Evolutionary conservation across 2,113 vertebrate genomes (phyloP).

Genomic region (Steatornis caripensis): DNA sequence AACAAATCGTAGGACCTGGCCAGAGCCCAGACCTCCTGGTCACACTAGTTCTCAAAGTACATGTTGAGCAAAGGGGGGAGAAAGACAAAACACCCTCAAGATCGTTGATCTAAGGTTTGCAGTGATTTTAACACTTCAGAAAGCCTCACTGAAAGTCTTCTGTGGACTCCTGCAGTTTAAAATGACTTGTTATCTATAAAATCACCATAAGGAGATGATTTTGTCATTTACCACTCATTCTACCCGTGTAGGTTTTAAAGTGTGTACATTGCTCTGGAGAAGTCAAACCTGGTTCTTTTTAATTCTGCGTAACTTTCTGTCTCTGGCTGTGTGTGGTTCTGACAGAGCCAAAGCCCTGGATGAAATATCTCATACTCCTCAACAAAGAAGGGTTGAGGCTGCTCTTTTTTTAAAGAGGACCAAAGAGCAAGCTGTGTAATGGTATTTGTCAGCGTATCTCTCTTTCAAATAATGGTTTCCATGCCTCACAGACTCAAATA

Average conservation of each 20-base stretch:
- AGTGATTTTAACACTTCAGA: neutral
- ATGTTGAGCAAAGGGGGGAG: neutral
- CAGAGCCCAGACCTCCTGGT: neutral
- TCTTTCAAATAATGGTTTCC: conserved; percentile 4
- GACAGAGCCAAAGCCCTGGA: neutral
- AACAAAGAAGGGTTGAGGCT: neutral
- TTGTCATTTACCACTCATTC: neutral
- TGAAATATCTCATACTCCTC: neutral
- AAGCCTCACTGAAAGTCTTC: neutral
- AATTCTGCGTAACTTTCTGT: neutral
- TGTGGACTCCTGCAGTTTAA: neutral
- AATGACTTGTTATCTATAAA: neutral
- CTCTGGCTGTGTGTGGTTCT: neutral
- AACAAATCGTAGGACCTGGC: neutral
- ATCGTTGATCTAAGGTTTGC: neutral
- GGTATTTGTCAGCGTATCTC: neutral
- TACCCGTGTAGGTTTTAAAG: neutral
- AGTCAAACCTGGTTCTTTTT: neutral
- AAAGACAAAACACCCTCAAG: neutral
- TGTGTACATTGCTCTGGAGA: neutral
- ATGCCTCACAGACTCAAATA: neutral
- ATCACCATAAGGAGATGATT: neutral
- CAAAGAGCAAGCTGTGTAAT: neutral
- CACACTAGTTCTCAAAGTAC: neutral
- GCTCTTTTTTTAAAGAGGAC: neutral